Base-by-base conservation (phyloP, 35 echinoderm and acorn worm genomes). In the Heliocidaris tuberculata region DNA sequence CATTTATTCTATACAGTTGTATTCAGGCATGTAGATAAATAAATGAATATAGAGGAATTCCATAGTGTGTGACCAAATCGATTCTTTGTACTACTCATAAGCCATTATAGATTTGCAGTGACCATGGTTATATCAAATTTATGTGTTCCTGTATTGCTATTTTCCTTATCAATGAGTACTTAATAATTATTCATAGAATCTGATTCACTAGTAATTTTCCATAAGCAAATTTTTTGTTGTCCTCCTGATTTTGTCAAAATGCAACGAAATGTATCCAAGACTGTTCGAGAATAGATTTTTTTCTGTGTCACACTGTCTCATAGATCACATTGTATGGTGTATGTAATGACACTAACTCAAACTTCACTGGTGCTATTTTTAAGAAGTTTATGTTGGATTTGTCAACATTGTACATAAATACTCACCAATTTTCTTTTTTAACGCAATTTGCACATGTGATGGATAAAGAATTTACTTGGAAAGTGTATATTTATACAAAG, bases 281-380 rank as follows among this genome's bases (percentile, higher is more conserved):
- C 2, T 78, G 27, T 19, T 5, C 19, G 21, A 78, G 65, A 78
- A 27, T 6, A 27, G 21, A 27, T 78, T 78, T 78, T 5, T 27
- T 17, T 78, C 15, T n/a, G 65, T 78, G 19, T 78, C 65, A 78
- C 27, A 19, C 27, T 78, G 21, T 78, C 65, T n/a, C 2, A 24
- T 78, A 19, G 27, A n/a, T 78, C 19, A n/a, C 21, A 19, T 24
- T 19, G 27, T 27, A 78, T 78, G 17, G 21, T 78, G 65, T 78
- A 78, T 78, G 65, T 78, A 17, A 78, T 78, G 21, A 78, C 27
- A 78, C 47, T 48, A 89, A 47, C 87, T 47, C 87, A 89, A 47
- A 89, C 87, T 48, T 89, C 87, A 89, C 87, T 89, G 87, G 87
- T 89, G 87, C 87, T 89, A 89, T 89, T 89, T 89, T 89, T 89